Evolutionary conservation across 2,888 invertebrate species (phyloP).

Genomic region (Taenaris catops): DNA sequence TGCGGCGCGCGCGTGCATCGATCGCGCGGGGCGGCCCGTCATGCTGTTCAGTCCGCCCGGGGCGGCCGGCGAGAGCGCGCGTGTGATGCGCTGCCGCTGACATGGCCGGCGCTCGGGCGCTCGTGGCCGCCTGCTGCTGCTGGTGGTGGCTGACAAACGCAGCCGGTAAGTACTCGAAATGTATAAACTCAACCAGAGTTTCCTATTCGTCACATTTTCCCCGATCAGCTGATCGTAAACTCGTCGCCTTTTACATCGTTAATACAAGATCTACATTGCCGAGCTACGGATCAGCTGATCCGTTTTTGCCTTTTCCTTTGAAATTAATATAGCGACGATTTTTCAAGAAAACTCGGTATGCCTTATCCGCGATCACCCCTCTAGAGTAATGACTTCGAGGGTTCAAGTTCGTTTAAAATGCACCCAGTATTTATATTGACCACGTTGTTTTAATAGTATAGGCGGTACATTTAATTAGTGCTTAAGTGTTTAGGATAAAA

Average conservation of each 20-base stretch:
- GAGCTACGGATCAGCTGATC: constrained; percentile 30
- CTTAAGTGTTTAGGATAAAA: background rate
- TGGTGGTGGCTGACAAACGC: constrained; percentile 76
- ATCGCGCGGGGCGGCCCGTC: constrained; percentile 35
- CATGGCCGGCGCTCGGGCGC: constrained; percentile 80
- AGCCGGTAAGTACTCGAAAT: constrained; percentile 66
- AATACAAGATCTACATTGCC: constrained; percentile 39
- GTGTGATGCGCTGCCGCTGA: constrained; percentile 76
- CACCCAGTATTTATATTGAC: constrained; percentile 29
- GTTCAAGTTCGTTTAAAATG: constrained; percentile 39
- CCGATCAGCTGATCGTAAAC: constrained; percentile 53
- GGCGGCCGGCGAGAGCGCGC: constrained; percentile 78
- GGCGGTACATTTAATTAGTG: too few species aligned
- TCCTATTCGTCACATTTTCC: background rate
- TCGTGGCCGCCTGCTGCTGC: constrained; percentile 75
- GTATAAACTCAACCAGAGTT: constrained; percentile 12
- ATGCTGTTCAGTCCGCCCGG: constrained; percentile 65
- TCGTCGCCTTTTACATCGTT: constrained; percentile 34
- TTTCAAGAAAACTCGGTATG: constrained; percentile 33
- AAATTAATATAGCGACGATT: constrained; percentile 9
- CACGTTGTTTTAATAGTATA: constrained; percentile 3
- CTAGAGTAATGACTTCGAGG: constrained; percentile 32
- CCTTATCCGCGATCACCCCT: constrained; percentile 39
- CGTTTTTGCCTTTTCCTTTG: constrained; percentile 17
- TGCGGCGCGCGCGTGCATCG: constrained; percentile 63